These are phyloP conservation scores for Typhlomys cinereus DNA, from an alignment of 2,113 vertebrate genomes.

Conservation along the genomic window DNA sequence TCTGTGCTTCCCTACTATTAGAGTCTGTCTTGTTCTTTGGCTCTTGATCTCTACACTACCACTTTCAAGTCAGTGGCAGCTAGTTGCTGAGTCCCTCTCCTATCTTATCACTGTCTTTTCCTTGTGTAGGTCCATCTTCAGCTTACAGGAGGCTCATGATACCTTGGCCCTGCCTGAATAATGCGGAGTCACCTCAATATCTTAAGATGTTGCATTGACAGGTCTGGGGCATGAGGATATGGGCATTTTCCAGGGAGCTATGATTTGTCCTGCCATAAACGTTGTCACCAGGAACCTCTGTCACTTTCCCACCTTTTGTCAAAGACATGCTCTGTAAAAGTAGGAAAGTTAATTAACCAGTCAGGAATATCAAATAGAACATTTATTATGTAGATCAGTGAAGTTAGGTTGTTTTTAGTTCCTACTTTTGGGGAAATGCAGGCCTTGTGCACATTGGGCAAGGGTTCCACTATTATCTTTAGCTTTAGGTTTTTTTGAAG, in stretches of 20 bases:
- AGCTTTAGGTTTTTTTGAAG: background rate
- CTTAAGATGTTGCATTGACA: background rate
- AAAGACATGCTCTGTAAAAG: background rate
- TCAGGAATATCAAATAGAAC: background rate
- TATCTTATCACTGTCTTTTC: background rate
- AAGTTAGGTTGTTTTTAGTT: background rate
- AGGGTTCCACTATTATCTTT: background rate
- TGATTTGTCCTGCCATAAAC: background rate
- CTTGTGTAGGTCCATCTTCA: background rate
- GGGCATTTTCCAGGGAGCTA: background rate
- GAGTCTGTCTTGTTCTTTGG: background rate
- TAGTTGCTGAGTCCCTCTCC: background rate
- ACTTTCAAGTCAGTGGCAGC: background rate
- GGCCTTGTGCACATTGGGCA: background rate
- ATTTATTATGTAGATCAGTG: background rate
- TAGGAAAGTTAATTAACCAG: conserved; percentile 8
- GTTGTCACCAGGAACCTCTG: background rate
- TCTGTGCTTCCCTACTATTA: background rate
- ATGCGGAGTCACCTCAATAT: background rate
- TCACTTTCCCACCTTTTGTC: background rate
- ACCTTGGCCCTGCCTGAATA: background rate
- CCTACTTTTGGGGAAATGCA: background rate
- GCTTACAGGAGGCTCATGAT: too few relatives aligned
- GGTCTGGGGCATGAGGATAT: background rate
- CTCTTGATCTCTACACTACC: background rate